These are phyloP conservation scores for Tigriopus californicus DNA, from an alignment of 2,888 invertebrate genomes.

Conservation along the genomic window DNA sequence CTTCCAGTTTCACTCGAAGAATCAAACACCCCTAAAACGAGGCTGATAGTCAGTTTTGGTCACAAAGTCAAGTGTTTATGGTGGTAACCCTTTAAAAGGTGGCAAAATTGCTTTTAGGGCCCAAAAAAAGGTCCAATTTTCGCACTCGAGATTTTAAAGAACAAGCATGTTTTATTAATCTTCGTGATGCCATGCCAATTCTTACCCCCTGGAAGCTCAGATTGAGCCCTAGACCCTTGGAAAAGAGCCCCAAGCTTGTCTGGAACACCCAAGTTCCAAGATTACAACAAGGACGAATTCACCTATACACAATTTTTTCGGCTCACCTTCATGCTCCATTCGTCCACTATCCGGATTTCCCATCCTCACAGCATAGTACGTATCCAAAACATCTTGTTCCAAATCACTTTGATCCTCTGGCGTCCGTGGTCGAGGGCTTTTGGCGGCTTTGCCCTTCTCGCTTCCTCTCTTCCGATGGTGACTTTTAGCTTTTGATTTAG, in stretches of 20 bases:
- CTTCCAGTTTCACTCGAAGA: not conserved
- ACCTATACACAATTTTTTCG: too few relatives aligned
- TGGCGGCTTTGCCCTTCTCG: not conserved
- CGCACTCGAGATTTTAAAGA: too few relatives aligned
- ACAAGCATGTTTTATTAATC: too few relatives aligned
- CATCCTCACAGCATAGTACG: constrained; percentile 13
- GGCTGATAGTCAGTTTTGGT: not conserved
- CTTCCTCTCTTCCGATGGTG: not conserved
- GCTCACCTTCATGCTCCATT: not conserved
- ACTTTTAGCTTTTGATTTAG: not conserved
- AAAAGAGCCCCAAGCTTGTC: too few relatives aligned
- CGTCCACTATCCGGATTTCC: not conserved
- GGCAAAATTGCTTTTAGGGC: too few relatives aligned
- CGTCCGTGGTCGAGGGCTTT: not conserved
- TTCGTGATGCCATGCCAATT: too few relatives aligned
- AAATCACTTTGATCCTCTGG: constrained; percentile 7
- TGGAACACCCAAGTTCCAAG: too few relatives aligned
- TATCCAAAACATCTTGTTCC: constrained; percentile 8
- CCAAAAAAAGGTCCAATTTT: too few relatives aligned
- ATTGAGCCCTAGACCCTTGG: too few relatives aligned
- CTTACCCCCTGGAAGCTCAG: too few relatives aligned
- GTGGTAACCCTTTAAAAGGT: too few relatives aligned
- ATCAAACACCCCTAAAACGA: not conserved
- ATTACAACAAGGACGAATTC: too few relatives aligned
- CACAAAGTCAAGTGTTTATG: not conserved